A percentile compares a stretch with the other conserved stretches of the same genome.
These are phyloP conservation scores for Sycophila sp. DNA, from an alignment of 1,140 invertebrate species.

Conservation along the genomic window DNA sequence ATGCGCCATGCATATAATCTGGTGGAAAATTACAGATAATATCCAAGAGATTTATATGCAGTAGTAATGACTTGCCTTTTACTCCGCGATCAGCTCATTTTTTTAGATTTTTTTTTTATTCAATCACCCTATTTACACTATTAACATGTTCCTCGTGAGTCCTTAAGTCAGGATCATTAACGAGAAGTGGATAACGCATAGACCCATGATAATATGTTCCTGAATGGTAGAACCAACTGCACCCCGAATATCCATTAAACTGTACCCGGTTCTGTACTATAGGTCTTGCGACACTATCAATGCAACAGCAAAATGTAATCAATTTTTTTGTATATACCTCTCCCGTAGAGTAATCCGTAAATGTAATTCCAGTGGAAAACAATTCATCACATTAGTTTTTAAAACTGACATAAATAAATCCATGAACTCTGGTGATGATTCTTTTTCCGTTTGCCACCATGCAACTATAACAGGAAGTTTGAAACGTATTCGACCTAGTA, in stretches of 20 bases:
- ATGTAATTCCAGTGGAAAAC: not conserved
- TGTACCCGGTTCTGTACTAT: not conserved
- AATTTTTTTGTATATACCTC: not conserved
- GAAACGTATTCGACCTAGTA: not conserved
- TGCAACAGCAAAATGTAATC: not conserved
- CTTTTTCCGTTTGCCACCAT: not conserved
- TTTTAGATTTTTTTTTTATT: not conserved
- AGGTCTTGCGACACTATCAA: not conserved
- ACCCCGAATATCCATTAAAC: not conserved
- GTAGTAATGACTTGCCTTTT: not conserved
- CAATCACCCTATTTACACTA: too few relatives aligned
- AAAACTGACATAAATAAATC: not conserved
- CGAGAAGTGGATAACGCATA: not conserved
- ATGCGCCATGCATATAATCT: not conserved
- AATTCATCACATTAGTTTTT: not conserved
- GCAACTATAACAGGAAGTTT: not conserved
- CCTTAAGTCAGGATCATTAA: not conserved
- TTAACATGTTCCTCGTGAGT: too few relatives aligned
- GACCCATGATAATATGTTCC: not conserved
- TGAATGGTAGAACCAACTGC: not conserved
- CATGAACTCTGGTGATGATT: not conserved
- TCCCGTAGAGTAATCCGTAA: not conserved
- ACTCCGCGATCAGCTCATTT: not conserved
- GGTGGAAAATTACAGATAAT: not conserved
- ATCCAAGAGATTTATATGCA: not conserved